These are phyloP conservation scores for Paramisgurnus dabryanus DNA, from an alignment of 2,113 vertebrate genomes.

Conservation along the genomic window DNA sequence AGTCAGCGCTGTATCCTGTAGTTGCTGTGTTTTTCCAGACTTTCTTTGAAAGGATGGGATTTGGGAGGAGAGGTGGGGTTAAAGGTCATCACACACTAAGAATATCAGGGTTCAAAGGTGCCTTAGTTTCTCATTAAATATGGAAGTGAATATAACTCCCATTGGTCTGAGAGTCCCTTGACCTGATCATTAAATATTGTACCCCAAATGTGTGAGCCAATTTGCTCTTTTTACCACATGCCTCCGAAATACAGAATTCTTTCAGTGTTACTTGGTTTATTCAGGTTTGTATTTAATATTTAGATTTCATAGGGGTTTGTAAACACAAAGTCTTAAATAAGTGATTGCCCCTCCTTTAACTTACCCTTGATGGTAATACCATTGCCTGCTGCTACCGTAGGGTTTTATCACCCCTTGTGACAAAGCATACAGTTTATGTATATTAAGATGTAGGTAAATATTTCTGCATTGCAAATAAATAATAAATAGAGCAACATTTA, in stretches of 20 bases:
- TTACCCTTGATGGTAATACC: conserved; percentile 50
- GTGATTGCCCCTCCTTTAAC: conserved; percentile 8
- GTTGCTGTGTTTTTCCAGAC: conserved; percentile 52
- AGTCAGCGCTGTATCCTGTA: conserved; percentile 52
- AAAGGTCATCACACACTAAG: conserved; percentile 24
- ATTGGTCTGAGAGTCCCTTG: conserved; percentile 43
- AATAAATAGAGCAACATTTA: conserved; percentile 46
- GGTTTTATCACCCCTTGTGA: conserved; percentile 37
- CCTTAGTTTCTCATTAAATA: conserved; percentile 63
- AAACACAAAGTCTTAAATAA: neutral
- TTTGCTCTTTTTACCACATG: neutral
- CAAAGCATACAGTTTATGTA: conserved; percentile 43
- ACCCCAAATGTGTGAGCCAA: neutral
- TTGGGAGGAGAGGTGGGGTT: conserved; percentile 19
- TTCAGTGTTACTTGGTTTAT: too few relatives aligned
- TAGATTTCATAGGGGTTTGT: neutral
- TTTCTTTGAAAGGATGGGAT: conserved; percentile 36
- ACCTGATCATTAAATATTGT: conserved; percentile 30
- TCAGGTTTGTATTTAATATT: neutral
- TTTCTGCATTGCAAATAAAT: conserved; percentile 53
- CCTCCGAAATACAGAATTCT: too few relatives aligned
- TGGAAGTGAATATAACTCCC: conserved; percentile 12
- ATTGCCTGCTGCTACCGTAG: conserved; percentile 62
- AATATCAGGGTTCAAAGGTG: conserved; percentile 71
- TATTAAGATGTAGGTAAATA: conserved; percentile 54